These are phyloP conservation scores for Dendrolimus kikuchii DNA, from an alignment of 1,140 invertebrate genomes.

Conservation along the genomic window DNA sequence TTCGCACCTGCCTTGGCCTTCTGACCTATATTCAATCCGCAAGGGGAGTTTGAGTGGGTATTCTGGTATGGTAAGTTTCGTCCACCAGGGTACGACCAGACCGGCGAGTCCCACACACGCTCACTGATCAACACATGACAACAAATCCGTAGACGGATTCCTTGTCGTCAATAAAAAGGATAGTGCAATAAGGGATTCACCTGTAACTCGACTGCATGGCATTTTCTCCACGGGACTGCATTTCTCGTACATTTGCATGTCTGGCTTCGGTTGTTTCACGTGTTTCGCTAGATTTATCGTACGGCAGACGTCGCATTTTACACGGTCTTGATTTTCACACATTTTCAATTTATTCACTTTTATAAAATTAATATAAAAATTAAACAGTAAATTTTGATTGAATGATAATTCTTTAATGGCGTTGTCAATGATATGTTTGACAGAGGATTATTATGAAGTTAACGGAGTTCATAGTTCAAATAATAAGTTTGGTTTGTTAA, in stretches of 20 bases:
- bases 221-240: conserved; percentile 34
- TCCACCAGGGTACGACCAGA: too few relatives aligned
- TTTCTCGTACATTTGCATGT: conserved; percentile 61
- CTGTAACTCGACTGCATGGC: conserved; percentile 35
- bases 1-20: too few relatives aligned
- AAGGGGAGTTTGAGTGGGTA: too few relatives aligned
- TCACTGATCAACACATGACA: too few relatives aligned
- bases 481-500: too few relatives aligned
- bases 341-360: conserved; percentile 24
- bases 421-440: background rate
- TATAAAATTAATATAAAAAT: conserved; percentile 2
- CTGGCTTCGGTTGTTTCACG: conserved; percentile 38
- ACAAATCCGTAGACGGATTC: too few relatives aligned
- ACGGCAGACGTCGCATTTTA: conserved; percentile 48
- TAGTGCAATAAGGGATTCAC: conserved; percentile 18
- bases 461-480: too few relatives aligned
- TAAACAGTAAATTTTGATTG: conserved; percentile 10
- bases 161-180: background rate
- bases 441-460: background rate
- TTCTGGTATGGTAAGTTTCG: too few relatives aligned
- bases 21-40: too few relatives aligned
- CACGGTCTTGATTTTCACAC: conserved; percentile 42
- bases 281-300: conserved; percentile 58
- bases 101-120: too few relatives aligned
- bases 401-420: too few relatives aligned